Conservation (phyloP, 2,113 vertebrate genomes). For the Corapipo altera region DNA sequence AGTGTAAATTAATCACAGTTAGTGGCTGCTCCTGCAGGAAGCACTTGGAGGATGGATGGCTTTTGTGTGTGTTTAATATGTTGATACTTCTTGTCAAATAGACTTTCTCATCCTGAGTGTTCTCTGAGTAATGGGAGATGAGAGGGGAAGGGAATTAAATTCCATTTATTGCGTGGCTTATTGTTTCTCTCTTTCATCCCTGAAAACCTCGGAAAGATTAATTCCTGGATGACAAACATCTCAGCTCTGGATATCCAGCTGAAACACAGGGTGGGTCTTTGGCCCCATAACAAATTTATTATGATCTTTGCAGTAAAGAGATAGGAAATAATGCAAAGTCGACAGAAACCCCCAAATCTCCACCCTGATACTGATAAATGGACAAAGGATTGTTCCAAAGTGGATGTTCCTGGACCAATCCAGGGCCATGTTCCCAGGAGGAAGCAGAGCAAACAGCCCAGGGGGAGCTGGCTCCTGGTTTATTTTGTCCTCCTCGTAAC, state of each 20-base stretch:
- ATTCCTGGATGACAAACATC: slow-evolving; percentile 25
- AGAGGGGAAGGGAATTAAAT: slow-evolving; percentile 38
- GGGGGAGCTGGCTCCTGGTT: background rate
- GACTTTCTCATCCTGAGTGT: background rate
- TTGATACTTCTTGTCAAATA: slow-evolving; percentile 13
- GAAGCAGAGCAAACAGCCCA: background rate
- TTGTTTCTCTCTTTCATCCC: slow-evolving; percentile 26
- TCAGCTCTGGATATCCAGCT: background rate
- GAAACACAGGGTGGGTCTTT: background rate
- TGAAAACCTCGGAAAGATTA: slow-evolving; percentile 6
- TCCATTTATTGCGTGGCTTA: background rate
- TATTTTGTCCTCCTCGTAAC: background rate
- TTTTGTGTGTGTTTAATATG: slow-evolving; percentile 18
- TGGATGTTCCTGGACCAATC: background rate
- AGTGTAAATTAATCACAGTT: slow-evolving; percentile 2
- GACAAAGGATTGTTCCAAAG: background rate
- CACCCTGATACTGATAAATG: background rate
- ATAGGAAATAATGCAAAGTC: background rate
- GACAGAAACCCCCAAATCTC: background rate
- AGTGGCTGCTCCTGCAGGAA: slow-evolving; percentile 1
- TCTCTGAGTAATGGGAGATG: slow-evolving; percentile 11
- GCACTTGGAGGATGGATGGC: background rate
- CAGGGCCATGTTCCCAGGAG: background rate
- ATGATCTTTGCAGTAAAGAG: background rate
- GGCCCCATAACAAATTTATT: background rate